Percentiles rank a stretch among this genome's conserved stretches.
Evolutionary conservation across 2,113 vertebrate species (phyloP).

Genomic region (Mellivora capensis): DNA sequence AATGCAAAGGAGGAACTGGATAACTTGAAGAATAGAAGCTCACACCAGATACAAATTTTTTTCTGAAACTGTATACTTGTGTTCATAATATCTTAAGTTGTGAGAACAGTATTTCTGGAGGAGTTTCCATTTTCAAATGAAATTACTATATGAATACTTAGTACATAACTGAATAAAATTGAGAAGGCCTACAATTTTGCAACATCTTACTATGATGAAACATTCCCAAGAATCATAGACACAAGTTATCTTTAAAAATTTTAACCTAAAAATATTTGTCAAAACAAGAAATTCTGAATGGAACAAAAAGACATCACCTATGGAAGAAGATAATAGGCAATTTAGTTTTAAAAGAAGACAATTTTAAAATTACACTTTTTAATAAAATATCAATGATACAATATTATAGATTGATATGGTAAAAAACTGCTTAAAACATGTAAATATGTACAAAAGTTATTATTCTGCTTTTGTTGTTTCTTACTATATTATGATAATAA

Average conservation of each 20-base stretch:
- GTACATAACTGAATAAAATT: neutral
- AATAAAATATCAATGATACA: neutral
- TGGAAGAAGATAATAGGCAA: neutral
- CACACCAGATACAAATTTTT: neutral
- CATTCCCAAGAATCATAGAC: neutral
- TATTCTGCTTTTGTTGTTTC: neutral
- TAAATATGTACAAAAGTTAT: neutral
- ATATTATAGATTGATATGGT: neutral
- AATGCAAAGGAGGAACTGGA: neutral
- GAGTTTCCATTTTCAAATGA: neutral
- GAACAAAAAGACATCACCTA: neutral
- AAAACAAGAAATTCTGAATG: neutral
- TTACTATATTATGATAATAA: neutral
- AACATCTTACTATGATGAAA: neutral
- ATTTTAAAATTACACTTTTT: neutral
- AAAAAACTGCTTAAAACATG: neutral
- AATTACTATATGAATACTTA: neutral
- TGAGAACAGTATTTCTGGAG: neutral
- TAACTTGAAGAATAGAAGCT: neutral
- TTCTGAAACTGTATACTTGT: neutral
- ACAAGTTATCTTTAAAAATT: neutral
- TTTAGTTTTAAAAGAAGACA: neutral
- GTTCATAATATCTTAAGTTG: neutral
- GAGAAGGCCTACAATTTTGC: neutral
- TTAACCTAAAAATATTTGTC: neutral